Base-by-base conservation (phyloP, 2,113 vertebrate genomes). In the Silurus meridionalis region DNA sequence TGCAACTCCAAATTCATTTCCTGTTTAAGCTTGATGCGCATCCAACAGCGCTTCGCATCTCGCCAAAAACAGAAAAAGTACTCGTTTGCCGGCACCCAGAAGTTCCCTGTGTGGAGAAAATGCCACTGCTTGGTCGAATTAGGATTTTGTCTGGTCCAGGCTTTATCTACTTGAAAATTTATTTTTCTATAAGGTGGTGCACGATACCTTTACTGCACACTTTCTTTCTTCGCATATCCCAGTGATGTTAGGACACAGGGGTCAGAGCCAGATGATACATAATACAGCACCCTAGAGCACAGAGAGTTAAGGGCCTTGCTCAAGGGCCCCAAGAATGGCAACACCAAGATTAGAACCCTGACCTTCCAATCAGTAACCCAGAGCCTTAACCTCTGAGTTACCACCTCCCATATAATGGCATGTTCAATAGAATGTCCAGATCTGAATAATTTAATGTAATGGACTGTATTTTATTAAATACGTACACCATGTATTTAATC, bases 1-100 rank as follows among this genome's bases (percentile, higher is more conserved):
- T 53, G 61, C 79, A 87, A 85, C 85, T 86, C 71, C 72, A 75
- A 82, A 85, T 58, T 74, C 85, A 87, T 75, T 84, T 85, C 88
- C 85, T 81, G 78, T 61, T 50, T 58, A 53, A 58, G 21, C 23
- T 72, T 52, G 78, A 80, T 46, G 57, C 28, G 3, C 57, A 23
- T 71, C 72, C 78, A 81, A 72, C 66, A 86, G 25, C 13, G 28
- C 13, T 72, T 83, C 55, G 8, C 67, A 83, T 83, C 82, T 72
- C 19, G 6, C 19, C 53, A 60, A 83, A 28, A 46, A 66, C 19
- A 25, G 14, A 28, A 79, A 19, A n/a, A 28, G 23, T 37, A 23
- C 78, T 46, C 6, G 8, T 37, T 37, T 80, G 28, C 28, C 13
- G 78, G 60, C 78, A 46, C 28, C 15, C 78, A 80, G 15, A 60